Evolutionary conservation across 2,797 vertebrate species (phyloP), one percentile per base, ranked within the genome.

Genomic region (Pteropus rufus): DNA sequence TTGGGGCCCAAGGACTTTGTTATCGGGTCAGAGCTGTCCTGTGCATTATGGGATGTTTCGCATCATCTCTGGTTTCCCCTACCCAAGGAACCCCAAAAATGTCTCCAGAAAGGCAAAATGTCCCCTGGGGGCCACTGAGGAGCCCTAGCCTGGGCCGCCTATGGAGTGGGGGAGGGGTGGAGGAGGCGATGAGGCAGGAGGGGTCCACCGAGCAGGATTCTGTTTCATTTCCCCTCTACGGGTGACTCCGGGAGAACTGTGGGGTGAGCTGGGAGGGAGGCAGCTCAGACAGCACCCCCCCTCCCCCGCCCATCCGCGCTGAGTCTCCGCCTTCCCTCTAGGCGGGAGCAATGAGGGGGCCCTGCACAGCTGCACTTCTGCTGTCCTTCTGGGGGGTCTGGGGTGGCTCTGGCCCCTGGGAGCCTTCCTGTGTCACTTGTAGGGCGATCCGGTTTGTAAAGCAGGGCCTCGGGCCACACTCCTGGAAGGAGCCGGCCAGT

Each of bases 21-120:
- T 24, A 34, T 29, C 26, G 23, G 10, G 41, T 31, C 10, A n/a
- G 49, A 24, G 11, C 5, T 6, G 8, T 31, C 46, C 39, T 56
- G n/a, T 8, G 21, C 21, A 0, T 19, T 5, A 7, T 9, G 31
- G 65, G 23, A 4, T 0, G 7, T 4, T 15, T 1, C 19, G 54
- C 6, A 0, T 31, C 7, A 2, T 11, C 19, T 3, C 12, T 10
- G 29, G 34, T n/a, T 67, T 70, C 46, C 8, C 52, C 23, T 34
- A 7, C 18, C 2, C 18, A 7, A 3, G 10, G 65, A 80, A 41
- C 11, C 62, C 36, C 29, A 1, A 7, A 14, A 21, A 11, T 8
- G 7, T 39, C 29, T 41, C 34, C 60, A 31, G 79, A 52, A 67
- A 39, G 31, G 39, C 52, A 7, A 1, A 16, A 1, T 29, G n/a